These are phyloP conservation scores for Agrotis segetum DNA, from an alignment of 2,888 invertebrate genomes.

Conservation along the genomic window DNA sequence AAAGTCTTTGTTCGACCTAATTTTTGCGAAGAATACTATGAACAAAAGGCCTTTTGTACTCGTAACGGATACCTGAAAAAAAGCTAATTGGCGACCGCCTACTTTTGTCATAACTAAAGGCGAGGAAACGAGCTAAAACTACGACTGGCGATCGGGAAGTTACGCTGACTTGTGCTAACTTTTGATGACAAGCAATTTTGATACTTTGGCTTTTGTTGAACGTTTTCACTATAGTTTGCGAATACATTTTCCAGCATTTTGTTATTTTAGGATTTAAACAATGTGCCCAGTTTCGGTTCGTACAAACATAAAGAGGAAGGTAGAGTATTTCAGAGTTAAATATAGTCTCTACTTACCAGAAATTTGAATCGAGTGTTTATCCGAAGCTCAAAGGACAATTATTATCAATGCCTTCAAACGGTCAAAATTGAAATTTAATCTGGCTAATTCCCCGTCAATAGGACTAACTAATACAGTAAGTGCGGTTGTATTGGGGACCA, in stretches of 20 bases:
- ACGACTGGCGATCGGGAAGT: constrained; percentile 45
- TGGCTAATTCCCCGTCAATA: constrained; percentile 59
- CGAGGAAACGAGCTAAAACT: constrained; percentile 42
- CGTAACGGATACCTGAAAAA: constrained; percentile 60
- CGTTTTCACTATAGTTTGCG: background rate
- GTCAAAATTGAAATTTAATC: constrained; percentile 61
- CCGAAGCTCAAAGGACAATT: constrained; percentile 25
- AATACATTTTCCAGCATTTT: background rate
- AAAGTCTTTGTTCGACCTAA: constrained; percentile 79
- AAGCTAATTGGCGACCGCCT: constrained; percentile 56
- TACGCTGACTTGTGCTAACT: constrained; percentile 14
- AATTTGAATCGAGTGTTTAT: constrained; percentile 27
- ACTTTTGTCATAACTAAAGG: constrained; percentile 46
- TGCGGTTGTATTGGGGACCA: constrained; percentile 56
- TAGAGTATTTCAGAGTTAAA: background rate
- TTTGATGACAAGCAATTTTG: constrained; percentile 45
- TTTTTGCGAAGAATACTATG: constrained; percentile 77
- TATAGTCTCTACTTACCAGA: constrained; percentile 5
- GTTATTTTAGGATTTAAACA: background rate
- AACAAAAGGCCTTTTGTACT: constrained; percentile 69
- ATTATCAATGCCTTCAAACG: constrained; percentile 43
- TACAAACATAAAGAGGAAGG: no score
- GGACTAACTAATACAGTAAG: constrained; percentile 60
- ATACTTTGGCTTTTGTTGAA: constrained; percentile 21
- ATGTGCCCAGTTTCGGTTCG: no score